Conservation (phyloP, 2,797 vertebrate species). For the Dendrocincla tyrannina region DNA sequence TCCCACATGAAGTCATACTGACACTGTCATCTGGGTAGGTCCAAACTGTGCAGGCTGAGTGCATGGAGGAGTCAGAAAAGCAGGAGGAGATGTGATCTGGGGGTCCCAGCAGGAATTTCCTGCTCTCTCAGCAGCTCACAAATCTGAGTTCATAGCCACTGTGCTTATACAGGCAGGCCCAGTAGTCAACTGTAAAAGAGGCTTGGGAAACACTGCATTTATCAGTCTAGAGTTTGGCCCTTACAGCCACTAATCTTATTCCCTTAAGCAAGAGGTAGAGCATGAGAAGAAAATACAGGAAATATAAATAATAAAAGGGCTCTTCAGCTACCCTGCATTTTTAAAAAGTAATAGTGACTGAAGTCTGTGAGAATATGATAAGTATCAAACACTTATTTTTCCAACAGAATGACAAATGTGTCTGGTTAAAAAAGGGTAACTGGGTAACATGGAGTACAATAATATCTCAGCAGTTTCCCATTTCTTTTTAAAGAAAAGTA, state of each 20-base stretch:
- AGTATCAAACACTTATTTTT: slow-evolving; percentile 59
- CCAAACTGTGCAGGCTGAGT: not conserved
- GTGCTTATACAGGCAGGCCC: not conserved
- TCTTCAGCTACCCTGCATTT: slow-evolving; percentile 11
- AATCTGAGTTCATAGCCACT: not conserved
- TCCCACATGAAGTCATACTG: not conserved
- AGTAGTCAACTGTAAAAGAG: not conserved
- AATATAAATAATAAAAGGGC: slow-evolving; percentile 38
- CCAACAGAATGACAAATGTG: slow-evolving; percentile 51
- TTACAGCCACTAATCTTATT: not conserved
- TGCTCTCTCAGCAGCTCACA: not conserved
- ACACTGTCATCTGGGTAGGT: not conserved
- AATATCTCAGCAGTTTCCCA: slow-evolving; percentile 10
- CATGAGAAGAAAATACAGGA: not conserved
- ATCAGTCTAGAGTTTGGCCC: not conserved
- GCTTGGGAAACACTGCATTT: not conserved
- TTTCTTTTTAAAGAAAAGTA: slow-evolving; percentile 48
- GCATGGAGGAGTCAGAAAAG: not conserved
- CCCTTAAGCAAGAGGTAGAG: not conserved
- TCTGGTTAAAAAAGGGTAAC: slow-evolving; percentile 58
- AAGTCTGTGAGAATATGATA: slow-evolving; percentile 41
- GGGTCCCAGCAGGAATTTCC: not conserved
- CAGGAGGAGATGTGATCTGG: not conserved
- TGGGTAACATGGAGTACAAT: slow-evolving; percentile 49
- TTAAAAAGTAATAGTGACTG: slow-evolving; percentile 20